A percentile compares a stretch with the other conserved stretches of the same genome.
Conservation (phyloP, 2,797 vertebrate species). For the Sebastes aleutianus region DNA sequence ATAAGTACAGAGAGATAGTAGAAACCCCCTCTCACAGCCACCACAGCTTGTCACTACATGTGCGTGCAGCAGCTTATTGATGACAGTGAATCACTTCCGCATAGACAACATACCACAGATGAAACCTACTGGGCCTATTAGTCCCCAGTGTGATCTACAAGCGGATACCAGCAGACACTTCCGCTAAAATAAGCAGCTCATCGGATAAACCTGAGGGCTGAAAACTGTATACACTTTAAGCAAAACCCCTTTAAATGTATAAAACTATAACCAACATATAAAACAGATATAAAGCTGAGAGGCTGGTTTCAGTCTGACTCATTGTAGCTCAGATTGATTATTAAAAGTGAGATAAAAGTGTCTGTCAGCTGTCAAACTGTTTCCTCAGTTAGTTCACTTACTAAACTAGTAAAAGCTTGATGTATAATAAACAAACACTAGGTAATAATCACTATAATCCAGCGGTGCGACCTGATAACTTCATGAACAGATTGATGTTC, state of each 20-base stretch:
- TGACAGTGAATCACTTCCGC: conserved; percentile 67
- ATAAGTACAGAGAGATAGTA: neutral
- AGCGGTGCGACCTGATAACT: neutral
- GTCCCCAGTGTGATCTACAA: conserved; percentile 1
- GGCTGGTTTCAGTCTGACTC: neutral
- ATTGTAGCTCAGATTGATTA: neutral
- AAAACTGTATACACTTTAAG: neutral
- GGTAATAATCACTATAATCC: neutral
- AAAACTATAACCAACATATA: no score
- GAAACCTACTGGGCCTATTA: conserved; percentile 16
- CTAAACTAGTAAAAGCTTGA: neutral
- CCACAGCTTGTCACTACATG: conserved; percentile 65
- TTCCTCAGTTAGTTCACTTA: neutral
- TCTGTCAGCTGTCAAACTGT: neutral
- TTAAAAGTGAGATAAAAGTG: neutral
- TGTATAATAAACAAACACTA: neutral
- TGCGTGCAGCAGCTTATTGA: conserved; percentile 43
- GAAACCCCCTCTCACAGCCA: no score
- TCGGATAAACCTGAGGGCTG: neutral
- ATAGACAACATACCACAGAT: conserved; percentile 54
- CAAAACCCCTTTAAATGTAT: no score
- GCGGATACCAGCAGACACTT: conserved; percentile 34
- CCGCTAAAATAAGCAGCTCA: conserved; percentile 22
- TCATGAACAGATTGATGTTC: conserved; percentile 8
- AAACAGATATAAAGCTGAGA: neutral